Conservation (phyloP, 2,797 vertebrate genomes). For the Chiroxiphia lanceolata region DNA sequence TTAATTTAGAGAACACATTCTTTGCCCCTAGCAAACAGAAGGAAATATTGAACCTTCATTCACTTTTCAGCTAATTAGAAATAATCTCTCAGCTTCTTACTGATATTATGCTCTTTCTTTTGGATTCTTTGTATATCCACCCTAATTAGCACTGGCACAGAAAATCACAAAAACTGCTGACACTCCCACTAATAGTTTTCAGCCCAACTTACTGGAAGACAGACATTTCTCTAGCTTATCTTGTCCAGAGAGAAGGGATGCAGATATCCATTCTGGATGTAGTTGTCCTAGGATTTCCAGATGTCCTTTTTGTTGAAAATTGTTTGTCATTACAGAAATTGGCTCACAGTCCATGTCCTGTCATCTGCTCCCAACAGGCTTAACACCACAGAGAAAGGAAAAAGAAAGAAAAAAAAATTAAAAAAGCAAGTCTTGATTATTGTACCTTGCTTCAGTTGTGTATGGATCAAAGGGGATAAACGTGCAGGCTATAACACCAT, state of each 20-base stretch:
- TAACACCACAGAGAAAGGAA: background rate
- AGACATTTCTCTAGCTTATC: background rate
- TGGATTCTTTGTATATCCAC: background rate
- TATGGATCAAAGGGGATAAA: constrained; percentile 49
- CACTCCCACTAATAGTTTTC: background rate
- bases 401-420: background rate
- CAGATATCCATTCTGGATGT: background rate
- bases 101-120: background rate
- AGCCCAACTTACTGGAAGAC: background rate
- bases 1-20: background rate
- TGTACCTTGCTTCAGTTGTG: constrained; percentile 28
- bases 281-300: background rate
- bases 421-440: background rate
- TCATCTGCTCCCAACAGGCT: background rate
- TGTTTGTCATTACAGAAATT: background rate
- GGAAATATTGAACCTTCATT: background rate
- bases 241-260: background rate
- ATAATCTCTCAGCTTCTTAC: background rate
- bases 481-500: background rate
- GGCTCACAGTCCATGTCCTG: background rate
- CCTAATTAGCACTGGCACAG: background rate
- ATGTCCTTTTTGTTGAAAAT: background rate
- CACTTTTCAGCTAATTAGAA: background rate
- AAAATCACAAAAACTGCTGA: background rate
- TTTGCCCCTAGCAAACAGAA: background rate